Evolutionary conservation across 23 tunicate genomes (phyloP).

Genomic region (Oikopleura vanhoeffeni): DNA sequence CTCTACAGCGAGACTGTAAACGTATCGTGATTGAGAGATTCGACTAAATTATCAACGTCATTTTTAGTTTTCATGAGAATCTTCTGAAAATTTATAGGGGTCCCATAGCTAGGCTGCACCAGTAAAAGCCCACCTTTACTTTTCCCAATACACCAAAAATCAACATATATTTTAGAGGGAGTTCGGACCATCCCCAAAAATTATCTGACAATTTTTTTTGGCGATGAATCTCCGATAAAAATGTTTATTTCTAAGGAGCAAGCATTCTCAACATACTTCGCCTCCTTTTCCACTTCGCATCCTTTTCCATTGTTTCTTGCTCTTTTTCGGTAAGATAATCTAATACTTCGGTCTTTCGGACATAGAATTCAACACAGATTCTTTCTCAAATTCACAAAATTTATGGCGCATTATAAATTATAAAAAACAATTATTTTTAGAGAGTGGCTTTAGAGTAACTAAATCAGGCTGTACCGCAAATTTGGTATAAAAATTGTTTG

Average conservation of each 20-base stretch:
- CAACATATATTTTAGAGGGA: neutral
- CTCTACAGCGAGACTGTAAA: neutral
- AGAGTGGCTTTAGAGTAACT: neutral
- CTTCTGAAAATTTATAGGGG: neutral
- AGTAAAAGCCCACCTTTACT: neutral
- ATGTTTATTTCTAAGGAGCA: neutral
- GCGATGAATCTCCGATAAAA: neutral
- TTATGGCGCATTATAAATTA: neutral
- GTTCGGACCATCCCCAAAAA: neutral
- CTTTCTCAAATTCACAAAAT: neutral
- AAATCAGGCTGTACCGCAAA: neutral
- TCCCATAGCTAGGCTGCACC: neutral
- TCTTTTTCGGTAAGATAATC: neutral
- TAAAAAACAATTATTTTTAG: neutral
- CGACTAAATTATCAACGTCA: neutral
- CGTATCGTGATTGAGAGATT: neutral
- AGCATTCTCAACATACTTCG: neutral
- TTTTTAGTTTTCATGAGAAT: neutral
- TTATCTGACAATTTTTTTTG: too few relatives aligned
- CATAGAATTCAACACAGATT: neutral
- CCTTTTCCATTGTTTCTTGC: neutral
- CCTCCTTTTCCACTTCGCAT: neutral
- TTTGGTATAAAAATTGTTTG: neutral
- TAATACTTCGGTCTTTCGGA: neutral
- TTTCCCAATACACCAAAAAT: neutral